A percentile compares a stretch with the other conserved stretches of the same genome.
These are phyloP conservation scores for Stylophora pistillata DNA, from an alignment of 64 coral and sea anemone species.

Conservation along the genomic window DNA sequence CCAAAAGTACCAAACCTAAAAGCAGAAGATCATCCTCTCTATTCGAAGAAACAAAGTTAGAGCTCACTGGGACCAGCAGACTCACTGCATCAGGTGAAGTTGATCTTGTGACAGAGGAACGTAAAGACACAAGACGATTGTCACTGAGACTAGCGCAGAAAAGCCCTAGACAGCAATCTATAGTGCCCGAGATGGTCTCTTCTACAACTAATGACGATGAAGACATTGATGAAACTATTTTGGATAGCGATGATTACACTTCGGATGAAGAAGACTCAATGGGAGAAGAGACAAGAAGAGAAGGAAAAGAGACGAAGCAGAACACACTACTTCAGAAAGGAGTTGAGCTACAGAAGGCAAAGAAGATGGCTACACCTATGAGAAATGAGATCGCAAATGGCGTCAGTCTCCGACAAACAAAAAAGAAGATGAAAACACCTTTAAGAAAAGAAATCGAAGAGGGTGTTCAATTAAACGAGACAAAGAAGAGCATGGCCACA, in stretches of 20 bases:
- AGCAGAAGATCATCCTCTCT: too few relatives aligned
- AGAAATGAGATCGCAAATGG: slow-evolving; percentile 57
- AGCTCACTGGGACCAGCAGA: neutral
- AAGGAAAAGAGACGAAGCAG: neutral
- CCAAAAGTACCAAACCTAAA: too few relatives aligned
- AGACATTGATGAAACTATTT: slow-evolving; percentile 3
- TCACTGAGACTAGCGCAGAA: slow-evolving; percentile 22
- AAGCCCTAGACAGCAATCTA: neutral
- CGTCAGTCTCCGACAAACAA: slow-evolving; percentile 49
- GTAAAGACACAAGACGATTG: neutral
- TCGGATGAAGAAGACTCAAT: slow-evolving; percentile 23
- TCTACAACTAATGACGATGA: neutral
- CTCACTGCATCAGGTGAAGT: neutral
- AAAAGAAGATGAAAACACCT: slow-evolving; percentile 62
- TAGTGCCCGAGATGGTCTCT: neutral
- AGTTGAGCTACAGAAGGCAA: neutral
- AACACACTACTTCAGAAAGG: too few relatives aligned
- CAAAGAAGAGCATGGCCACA: slow-evolving; percentile 56
- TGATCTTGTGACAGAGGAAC: neutral
- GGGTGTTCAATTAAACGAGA: slow-evolving; percentile 59
- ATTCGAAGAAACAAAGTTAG: too few relatives aligned
- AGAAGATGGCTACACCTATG: slow-evolving; percentile 54
- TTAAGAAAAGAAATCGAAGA: slow-evolving; percentile 49
- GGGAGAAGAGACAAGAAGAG: neutral
- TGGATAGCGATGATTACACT: slow-evolving; percentile 41